Evolutionary conservation across 2,888 invertebrate species (phyloP), one percentile per base, ranked within the genome.

Genomic region (Clitarchus hookeri): DNA sequence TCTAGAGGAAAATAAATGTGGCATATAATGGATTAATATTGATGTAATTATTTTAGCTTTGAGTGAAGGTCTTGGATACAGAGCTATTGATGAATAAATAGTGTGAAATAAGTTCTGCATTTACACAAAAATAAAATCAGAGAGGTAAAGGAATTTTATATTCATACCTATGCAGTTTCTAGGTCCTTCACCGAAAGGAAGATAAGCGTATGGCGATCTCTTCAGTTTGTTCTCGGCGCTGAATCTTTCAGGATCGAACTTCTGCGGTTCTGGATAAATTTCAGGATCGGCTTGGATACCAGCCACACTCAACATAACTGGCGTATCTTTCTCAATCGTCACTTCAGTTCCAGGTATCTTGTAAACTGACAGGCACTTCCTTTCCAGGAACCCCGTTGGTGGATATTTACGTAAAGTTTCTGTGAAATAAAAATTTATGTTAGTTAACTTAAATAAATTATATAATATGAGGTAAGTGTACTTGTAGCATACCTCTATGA

Each of bases 371-470:
- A 16, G n/a, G n/a, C 65, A 65, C 65, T n/a, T 65, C 65, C 65
- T 16, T n/a, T 65, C 65, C n/a, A 65, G n/a, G n/a, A 65, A 65
- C 8, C 23, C 19, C n/a, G n/a, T 4, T n/a, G 65, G 19, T 65
- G 65, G 12, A 23, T 65, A 65, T 65, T 65, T 65, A 19, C 65
- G 65, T 12, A 65, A n/a, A 1, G 65, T 23, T 19, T 65, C 65
- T 65, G 65, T n/a, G 0, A 65, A 65, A 65, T 8, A n/a, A 65
- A 23, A 0, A 65, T 48, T 48, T 11, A 1, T 8, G 16, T 13
- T 16, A 48, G 48, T 48, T 84, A 26, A 91, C 92, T 91, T 88
- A 36, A 36, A 36, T 36, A 36, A 36, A 36, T 36, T 3, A 36
- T 36, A 36, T 4, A 36, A 36, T 3, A 36, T 36, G 2, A 36